phyloP scores from a whole-genome alignment of 2,888 invertebrate genomes.

The Dolichomitus sp. region DNA sequence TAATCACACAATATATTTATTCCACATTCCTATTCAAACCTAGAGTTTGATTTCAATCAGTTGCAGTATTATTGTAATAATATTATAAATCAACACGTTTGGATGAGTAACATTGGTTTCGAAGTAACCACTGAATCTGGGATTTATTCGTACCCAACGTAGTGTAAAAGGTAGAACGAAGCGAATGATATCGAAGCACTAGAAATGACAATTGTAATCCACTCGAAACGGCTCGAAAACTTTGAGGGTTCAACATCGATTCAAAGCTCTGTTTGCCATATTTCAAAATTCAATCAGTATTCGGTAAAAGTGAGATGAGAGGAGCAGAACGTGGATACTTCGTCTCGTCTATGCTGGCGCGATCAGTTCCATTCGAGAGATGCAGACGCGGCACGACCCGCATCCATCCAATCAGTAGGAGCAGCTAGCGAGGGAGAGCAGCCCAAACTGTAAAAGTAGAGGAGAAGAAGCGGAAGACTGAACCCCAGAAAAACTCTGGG shows the following conservation, averaged over 20 bases:
- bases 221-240: not conserved
- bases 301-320: constrained; percentile 45
- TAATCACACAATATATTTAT: too few relatives aligned
- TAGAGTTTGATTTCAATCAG: too few relatives aligned
- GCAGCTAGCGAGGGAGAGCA: not conserved
- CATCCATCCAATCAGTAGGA: constrained; percentile 79
- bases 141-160: not conserved
- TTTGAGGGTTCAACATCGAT: constrained; percentile 1
- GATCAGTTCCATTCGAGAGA: constrained; percentile 63
- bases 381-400: constrained; percentile 79
- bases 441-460: not conserved
- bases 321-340: constrained; percentile 3
- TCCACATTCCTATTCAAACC: too few relatives aligned
- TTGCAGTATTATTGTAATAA: too few relatives aligned
- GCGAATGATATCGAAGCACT: not conserved
- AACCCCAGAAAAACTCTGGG: constrained; percentile 29
- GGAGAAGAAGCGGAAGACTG: not conserved
- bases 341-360: constrained; percentile 21
- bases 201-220: constrained; percentile 23
- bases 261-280: constrained; percentile 54
- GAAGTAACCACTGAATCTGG: not conserved
- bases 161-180: not conserved
- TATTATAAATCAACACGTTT: not conserved
- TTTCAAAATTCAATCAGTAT: constrained; percentile 69
- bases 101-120: not conserved